Conservation (phyloP, 2,797 vertebrate genomes). For the Podarcis siculus region DNA sequence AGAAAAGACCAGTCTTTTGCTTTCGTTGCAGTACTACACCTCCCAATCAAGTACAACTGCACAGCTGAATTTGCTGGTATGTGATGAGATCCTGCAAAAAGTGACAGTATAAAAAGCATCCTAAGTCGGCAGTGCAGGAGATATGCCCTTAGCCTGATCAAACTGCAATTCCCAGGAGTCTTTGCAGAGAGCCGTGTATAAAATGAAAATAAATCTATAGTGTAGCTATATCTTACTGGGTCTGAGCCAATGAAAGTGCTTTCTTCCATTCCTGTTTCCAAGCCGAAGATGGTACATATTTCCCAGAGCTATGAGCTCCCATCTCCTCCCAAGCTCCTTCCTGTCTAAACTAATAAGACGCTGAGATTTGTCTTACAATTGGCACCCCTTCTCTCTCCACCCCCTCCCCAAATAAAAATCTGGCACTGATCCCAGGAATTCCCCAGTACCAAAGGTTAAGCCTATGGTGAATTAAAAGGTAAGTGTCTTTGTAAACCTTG, state of each 20-base stretch:
- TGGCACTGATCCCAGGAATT: slow-evolving; percentile 41
- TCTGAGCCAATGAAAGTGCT: not conserved
- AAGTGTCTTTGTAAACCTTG: slow-evolving; percentile 25
- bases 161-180: not conserved
- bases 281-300: not conserved
- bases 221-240: not conserved
- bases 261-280: not conserved
- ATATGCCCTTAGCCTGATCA: not conserved
- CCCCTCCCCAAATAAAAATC: not conserved
- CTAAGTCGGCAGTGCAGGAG: not conserved
- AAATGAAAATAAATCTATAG: not conserved
- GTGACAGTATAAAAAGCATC: not conserved
- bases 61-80: too few relatives aligned
- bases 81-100: too few relatives aligned
- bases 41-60: too few relatives aligned
- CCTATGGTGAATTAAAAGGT: slow-evolving; percentile 23
- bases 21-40: too few relatives aligned
- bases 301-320: not conserved
- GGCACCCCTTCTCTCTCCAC: not conserved
- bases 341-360: not conserved
- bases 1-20: too few relatives aligned
- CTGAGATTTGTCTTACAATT: not conserved
- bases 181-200: not conserved
- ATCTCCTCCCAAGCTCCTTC: not conserved
- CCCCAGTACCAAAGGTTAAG: slow-evolving; percentile 25